Evolutionary conservation across 2,113 vertebrate genomes (phyloP), one percentile per base, ranked within the genome.

Genomic region (Cathartes aura): DNA sequence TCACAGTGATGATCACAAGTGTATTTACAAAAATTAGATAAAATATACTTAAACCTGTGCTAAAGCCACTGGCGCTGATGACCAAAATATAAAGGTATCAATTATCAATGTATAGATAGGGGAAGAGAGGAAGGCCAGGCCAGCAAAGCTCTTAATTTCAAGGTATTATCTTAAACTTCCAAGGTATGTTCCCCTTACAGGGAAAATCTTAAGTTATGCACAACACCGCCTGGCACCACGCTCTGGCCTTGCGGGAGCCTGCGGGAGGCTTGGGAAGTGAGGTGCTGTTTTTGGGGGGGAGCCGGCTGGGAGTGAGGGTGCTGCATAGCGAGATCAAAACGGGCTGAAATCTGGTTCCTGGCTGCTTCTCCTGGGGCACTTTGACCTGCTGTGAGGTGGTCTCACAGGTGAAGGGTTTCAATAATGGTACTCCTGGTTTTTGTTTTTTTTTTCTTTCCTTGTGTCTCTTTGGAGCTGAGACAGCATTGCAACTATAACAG

Each of bases 191-290:
- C 24, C 18, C 53, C 4, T 48, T 45, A 7, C 0, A 30, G 13
- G 18, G 52, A 40, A 21, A 34, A 5, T 11, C 30, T 47, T 5
- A 20, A 52, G 5, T 11, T 43, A 5, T 12, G 26, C 10, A 2
- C 2, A 30, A 0, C 7, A 14, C 1, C 4, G 24, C 15, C 22
- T 8, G 30, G 36, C 24, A 11, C 22, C 23, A 3, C 2, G 4
- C 43, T 78, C 13, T 26, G 32, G 47, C 21, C 56, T 20, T 8
- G 12, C 0, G 1, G 36, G 42, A 59, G 5, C 56, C 24, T 8
- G 12, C 0, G 1, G 36, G 42, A 59, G 5, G 5, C 58, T 59
- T 36, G 55, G 42, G 70, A 20, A 50, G 23, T 1, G 53, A 27
- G 32, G 36, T 11, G 17, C 42, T 42, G 29, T 2, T 50, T 32